These are phyloP conservation scores for Brachirus orientalis DNA, from an alignment of 2,113 vertebrate species.

Conservation along the genomic window DNA sequence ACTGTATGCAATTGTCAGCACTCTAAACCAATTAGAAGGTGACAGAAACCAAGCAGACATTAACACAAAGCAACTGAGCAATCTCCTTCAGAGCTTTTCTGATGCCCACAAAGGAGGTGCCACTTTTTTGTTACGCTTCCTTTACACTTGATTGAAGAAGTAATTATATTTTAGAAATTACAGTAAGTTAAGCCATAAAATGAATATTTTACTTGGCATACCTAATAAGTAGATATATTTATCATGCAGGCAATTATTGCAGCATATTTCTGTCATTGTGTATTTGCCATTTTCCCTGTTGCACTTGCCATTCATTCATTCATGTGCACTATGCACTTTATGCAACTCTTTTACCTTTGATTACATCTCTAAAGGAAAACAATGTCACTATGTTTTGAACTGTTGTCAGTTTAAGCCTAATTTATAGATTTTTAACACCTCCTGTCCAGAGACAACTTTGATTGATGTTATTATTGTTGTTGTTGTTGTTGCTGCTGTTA, in stretches of 20 bases:
- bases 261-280: no score
- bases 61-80: slow-evolving; percentile 40
- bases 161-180: slow-evolving; percentile 15
- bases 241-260: not conserved
- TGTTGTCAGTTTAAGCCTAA: no score
- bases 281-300: no score
- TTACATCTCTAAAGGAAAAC: no score
- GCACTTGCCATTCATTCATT: no score
- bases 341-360: no score
- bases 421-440: no score
- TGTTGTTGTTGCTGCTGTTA: not conserved
- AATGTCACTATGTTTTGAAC: no score
- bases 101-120: slow-evolving; percentile 31
- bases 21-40: slow-evolving; percentile 56
- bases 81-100: slow-evolving; percentile 28
- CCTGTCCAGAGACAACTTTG: no score
- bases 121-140: slow-evolving; percentile 15
- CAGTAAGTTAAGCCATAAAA: slow-evolving; percentile 11
- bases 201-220: slow-evolving; percentile 1
- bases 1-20: slow-evolving; percentile 42
- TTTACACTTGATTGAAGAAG: slow-evolving; percentile 15
- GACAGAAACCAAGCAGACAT: slow-evolving; percentile 45
- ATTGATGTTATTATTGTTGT: not conserved
- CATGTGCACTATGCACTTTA: no score
- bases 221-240: slow-evolving; percentile 10